These are phyloP conservation scores for Microctenopoma lineatum DNA, from an alignment of 2,797 vertebrate genomes.

Conservation along the genomic window DNA sequence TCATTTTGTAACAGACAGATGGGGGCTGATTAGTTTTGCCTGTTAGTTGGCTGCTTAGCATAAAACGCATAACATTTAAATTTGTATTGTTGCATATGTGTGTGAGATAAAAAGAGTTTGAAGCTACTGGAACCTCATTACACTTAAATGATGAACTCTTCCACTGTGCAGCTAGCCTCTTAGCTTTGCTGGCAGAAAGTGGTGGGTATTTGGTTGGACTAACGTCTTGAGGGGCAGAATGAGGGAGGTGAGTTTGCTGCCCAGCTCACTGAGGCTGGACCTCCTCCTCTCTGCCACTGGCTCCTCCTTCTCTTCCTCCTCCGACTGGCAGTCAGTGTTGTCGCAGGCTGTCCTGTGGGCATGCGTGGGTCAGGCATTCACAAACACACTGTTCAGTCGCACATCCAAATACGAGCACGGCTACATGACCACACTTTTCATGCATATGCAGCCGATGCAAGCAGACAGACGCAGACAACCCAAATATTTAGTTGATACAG, in stretches of 20 bases:
- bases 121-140: slow-evolving; percentile 40
- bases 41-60: neutral
- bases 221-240: slow-evolving; percentile 83
- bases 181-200: slow-evolving; percentile 46
- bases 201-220: slow-evolving; percentile 67
- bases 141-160: slow-evolving; percentile 64
- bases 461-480: slow-evolving; percentile 11
- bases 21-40: too few relatives aligned
- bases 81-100: neutral
- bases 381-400: slow-evolving; percentile 53
- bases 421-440: slow-evolving; percentile 32
- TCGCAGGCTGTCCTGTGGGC: slow-evolving; percentile 68
- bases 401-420: slow-evolving; percentile 42
- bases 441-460: slow-evolving; percentile 44
- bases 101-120: neutral
- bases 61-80: neutral
- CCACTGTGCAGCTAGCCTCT: slow-evolving; percentile 37
- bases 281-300: slow-evolving; percentile 75
- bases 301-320: slow-evolving; percentile 74
- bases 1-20: too few relatives aligned
- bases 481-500: neutral
- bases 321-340: slow-evolving; percentile 65
- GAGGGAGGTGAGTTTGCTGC: slow-evolving; percentile 79
- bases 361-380: slow-evolving; percentile 64
- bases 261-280: slow-evolving; percentile 88